Conservation (phyloP, 2,888 invertebrate species). For the Apomyelois bistriatella region DNA sequence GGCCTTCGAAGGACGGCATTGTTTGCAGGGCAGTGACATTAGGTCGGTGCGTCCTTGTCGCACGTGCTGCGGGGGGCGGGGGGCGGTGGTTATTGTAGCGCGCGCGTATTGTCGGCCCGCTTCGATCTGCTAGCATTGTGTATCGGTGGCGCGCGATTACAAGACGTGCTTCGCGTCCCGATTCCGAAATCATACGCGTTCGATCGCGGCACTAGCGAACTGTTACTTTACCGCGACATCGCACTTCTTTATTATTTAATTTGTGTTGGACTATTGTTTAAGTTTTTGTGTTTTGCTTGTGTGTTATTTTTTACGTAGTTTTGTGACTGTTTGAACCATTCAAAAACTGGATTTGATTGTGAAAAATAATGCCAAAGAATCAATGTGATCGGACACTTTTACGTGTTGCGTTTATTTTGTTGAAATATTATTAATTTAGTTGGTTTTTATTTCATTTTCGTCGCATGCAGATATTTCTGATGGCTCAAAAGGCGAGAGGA, state of each 20-base stretch:
- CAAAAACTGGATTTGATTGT: conserved; percentile 32
- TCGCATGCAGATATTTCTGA: conserved; percentile 50
- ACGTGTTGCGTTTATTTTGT: conserved; percentile 50
- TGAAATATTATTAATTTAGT: conserved; percentile 42
- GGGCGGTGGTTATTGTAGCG: conserved; percentile 76
- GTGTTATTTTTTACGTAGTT: conserved; percentile 39
- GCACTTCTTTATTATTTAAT: conserved; percentile 32
- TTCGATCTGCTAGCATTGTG: conserved; percentile 80
- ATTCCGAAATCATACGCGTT: conserved; percentile 44
- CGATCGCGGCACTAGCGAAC: conserved; percentile 55
- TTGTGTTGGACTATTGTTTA: conserved; percentile 54
- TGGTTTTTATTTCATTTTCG: conserved; percentile 39
- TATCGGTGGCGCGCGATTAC: conserved; percentile 55
- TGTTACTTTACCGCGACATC: conserved; percentile 41
- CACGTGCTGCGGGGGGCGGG: conserved; percentile 63
- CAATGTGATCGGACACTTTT: conserved; percentile 58
- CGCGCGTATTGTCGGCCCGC: conserved; percentile 76
- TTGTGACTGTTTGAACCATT: conserved; percentile 44
- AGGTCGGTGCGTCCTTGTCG: conserved; percentile 77
- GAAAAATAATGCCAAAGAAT: conserved; percentile 67
- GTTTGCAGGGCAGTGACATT: conserved; percentile 78
- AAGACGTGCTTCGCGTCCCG: conserved; percentile 56
- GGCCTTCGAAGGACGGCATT: conserved; percentile 65
- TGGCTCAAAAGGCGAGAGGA: conserved; percentile 66
- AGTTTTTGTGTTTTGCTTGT: conserved; percentile 45